Evolutionary conservation across 2,113 vertebrate genomes (phyloP).

Genomic region (Pedionomus torquatus): DNA sequence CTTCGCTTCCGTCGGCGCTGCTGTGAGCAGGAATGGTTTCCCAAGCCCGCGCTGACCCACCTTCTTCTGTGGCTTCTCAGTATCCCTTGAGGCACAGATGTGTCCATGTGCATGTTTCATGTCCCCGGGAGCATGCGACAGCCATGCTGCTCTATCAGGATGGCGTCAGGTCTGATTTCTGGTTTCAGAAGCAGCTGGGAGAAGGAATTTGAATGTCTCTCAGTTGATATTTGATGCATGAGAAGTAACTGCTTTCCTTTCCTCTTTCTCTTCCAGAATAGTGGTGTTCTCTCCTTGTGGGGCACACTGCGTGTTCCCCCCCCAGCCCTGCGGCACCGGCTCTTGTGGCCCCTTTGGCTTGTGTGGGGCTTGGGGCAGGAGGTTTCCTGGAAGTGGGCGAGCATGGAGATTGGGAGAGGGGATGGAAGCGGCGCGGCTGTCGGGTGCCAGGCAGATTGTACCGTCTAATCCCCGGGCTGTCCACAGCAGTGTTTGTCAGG

Average conservation of each 20-base stretch:
- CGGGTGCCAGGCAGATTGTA: background rate
- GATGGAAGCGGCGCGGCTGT: background rate
- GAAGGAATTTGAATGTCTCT: background rate
- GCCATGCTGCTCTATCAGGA: background rate
- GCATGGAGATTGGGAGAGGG: background rate
- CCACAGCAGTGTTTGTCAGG: background rate
- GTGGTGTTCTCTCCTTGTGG: rapidly evolving
- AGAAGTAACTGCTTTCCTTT: background rate
- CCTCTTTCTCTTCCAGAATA: background rate
- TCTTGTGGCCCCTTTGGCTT: background rate
- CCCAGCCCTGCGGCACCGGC: rapidly evolving
- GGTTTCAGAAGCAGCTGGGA: slow-evolving; percentile 18
- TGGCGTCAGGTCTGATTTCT: background rate
- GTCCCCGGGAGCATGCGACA: background rate
- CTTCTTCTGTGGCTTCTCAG: background rate
- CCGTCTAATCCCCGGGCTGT: slow-evolving; percentile 27
- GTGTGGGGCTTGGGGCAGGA: background rate
- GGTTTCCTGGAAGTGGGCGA: background rate
- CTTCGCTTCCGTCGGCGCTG: background rate
- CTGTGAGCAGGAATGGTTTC: background rate
- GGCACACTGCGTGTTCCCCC: rapidly evolving
- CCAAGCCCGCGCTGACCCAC: rapidly evolving
- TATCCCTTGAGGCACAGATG: background rate
- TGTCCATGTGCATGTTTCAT: background rate
- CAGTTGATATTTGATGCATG: background rate